These are phyloP conservation scores for Nothura maculosa DNA, from an alignment of 2,797 vertebrate genomes.

Conservation along the genomic window DNA sequence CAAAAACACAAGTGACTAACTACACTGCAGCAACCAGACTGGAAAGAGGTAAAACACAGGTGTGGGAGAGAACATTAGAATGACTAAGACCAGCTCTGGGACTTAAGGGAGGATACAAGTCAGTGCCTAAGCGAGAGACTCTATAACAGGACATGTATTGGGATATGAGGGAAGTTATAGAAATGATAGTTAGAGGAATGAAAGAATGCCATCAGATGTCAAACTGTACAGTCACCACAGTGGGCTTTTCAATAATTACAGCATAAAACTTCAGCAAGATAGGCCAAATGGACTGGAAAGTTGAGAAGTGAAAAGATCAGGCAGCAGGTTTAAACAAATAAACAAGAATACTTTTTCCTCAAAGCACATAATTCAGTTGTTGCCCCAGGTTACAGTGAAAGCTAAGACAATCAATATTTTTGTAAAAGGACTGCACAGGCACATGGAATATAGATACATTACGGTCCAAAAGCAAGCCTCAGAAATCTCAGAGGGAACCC, in stretches of 20 bases:
- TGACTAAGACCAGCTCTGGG: background rate
- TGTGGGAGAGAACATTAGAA: background rate
- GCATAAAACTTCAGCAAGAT: background rate
- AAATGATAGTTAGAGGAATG: background rate
- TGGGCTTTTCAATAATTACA: background rate
- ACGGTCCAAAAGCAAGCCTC: background rate
- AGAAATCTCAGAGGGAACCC: background rate
- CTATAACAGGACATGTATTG: background rate
- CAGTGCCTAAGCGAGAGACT: background rate
- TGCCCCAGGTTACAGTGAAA: constrained; percentile 34
- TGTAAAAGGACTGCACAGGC: background rate
- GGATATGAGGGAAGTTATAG: background rate
- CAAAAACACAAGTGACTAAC: background rate
- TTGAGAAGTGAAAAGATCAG: background rate
- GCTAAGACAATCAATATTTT: constrained; percentile 29
- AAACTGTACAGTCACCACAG: background rate
- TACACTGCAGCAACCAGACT: background rate
- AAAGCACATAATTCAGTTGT: constrained; percentile 25
- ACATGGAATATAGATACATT: constrained; percentile 11
- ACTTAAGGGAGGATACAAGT: background rate
- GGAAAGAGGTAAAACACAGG: background rate
- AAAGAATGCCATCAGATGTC: background rate
- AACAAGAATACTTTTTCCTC: constrained; percentile 8
- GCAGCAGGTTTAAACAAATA: constrained; percentile 32
- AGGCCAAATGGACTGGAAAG: background rate